Percentiles rank a stretch among this genome's conserved stretches.
phyloP scores from a whole-genome alignment of 53 echinoderm and acorn worm species.

The Echinarachnius parma region DNA sequence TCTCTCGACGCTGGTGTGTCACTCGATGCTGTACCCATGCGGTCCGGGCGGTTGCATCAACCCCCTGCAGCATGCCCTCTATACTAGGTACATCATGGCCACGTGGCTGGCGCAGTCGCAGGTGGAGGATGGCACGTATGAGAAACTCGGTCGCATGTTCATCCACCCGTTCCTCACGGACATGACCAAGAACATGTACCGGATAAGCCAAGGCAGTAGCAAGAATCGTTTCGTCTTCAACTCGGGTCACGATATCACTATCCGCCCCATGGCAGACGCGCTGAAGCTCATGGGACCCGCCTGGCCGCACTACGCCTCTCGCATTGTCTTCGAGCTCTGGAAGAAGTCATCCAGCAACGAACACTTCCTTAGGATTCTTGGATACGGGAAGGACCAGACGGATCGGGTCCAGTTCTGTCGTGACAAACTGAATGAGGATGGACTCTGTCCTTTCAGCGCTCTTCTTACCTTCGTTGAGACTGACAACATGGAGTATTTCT shows the following conservation, averaged over 20 bases:
- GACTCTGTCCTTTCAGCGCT: slow-evolving; percentile 65
- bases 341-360: slow-evolving; percentile 13
- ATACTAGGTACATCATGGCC: slow-evolving; percentile 9
- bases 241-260: slow-evolving; percentile 88
- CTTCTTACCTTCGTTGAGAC: slow-evolving; percentile 61
- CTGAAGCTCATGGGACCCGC: slow-evolving; percentile 67
- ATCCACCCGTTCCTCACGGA: slow-evolving; percentile 74
- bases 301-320: slow-evolving; percentile 79
- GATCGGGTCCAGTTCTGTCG: slow-evolving; percentile 63
- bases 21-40: slow-evolving; percentile 67
- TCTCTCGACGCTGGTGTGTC: slow-evolving; percentile 67
- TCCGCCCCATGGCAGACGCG: slow-evolving; percentile 63
- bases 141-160: slow-evolving; percentile 66
- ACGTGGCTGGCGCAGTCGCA: slow-evolving; percentile 45
- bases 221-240: slow-evolving; percentile 59
- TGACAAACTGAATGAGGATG: slow-evolving; percentile 42
- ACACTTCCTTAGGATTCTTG: slow-evolving; percentile 64
- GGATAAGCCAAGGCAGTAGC: slow-evolving; percentile 36
- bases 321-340: slow-evolving; percentile 86
- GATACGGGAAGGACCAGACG: slow-evolving; percentile 79
- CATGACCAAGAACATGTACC: slow-evolving; percentile 58
- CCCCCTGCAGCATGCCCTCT: slow-evolving; percentile 43
- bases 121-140: slow-evolving; percentile 40
- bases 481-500: slow-evolving; percentile 72
- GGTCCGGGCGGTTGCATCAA: slow-evolving; percentile 56